phyloP scores from a whole-genome alignment of 2,113 vertebrate genomes.

The Bothrops jararaca region DNA sequence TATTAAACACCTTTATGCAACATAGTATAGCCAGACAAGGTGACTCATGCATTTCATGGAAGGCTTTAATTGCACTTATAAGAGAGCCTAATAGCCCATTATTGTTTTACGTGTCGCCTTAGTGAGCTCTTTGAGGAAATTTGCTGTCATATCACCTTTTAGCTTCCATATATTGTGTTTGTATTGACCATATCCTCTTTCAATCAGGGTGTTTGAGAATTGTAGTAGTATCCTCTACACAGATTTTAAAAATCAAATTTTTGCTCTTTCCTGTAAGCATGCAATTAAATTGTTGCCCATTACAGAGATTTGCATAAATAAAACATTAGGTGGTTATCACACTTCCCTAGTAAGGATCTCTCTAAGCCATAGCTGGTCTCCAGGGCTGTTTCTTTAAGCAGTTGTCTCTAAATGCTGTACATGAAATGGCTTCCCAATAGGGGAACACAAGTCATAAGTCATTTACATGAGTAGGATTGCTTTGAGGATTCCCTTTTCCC shows the following conservation, averaged over 20 bases:
- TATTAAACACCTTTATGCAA: slow-evolving; percentile 54
- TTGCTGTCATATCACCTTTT: slow-evolving; percentile 76
- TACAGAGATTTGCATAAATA: slow-evolving; percentile 20
- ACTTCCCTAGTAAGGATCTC: neutral
- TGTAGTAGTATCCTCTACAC: slow-evolving; percentile 55
- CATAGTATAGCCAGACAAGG: slow-evolving; percentile 57
- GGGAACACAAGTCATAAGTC: neutral
- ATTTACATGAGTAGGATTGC: neutral
- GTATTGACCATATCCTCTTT: slow-evolving; percentile 70
- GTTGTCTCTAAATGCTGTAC: neutral
- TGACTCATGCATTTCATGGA: slow-evolving; percentile 62
- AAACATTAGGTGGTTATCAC: neutral
- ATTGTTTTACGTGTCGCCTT: slow-evolving; percentile 75
- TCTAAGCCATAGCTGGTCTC: neutral
- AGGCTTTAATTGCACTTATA: slow-evolving; percentile 73
- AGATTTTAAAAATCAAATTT: slow-evolving; percentile 41
- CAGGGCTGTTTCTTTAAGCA: neutral
- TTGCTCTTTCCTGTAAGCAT: slow-evolving; percentile 67
- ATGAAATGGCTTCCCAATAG: neutral
- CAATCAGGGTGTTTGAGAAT: slow-evolving; percentile 68
- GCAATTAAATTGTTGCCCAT: slow-evolving; percentile 47
- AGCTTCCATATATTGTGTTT: slow-evolving; percentile 72
- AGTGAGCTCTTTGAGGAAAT: slow-evolving; percentile 70
- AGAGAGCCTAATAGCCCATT: slow-evolving; percentile 73
- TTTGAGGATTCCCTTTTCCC: neutral